Evolutionary conservation across 2,888 invertebrate species (phyloP), one percentile per base, ranked within the genome.

Genomic region (Lysandra bellargus): DNA sequence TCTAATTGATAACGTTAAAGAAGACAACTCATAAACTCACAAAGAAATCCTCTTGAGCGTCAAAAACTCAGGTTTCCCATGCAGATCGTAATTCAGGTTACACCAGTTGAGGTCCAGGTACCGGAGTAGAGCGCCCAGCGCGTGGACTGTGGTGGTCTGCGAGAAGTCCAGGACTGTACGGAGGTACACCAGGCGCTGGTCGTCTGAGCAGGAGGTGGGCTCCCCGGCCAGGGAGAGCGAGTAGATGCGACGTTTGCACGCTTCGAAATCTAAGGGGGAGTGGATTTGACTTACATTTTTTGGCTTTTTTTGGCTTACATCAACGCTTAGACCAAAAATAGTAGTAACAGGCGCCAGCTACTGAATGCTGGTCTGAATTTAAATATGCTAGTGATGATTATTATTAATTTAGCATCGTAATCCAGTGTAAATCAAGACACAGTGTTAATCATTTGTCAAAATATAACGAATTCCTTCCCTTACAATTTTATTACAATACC

Each of bases 81-180:
- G 86, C 87, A 94, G 86, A 90, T 95, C 94, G 85, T 94, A 89
- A 84, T 89, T 89, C 72, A 95, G 81, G 14, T 91, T 89, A 23
- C 94, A 91, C 96, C 96, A 96, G 86, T 96, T 95, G 78, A 95
- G 94, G 83, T 97, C 97, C 60, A 98, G 85, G 87, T 96, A 97
- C 84, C 96, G 95, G 33, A 98, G 89, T 69, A 98, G 89, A 0
- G 96, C 96, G 4, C 98, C 98, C 3, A 97, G 87, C 0, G 97
- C 96, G 85, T 97, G 95, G 4, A 97, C 94, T 80, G 96, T 96
- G 78, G 95, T 93, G 6, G 93, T 94, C 81, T 95, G 95, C 72
- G 95, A 94, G 85, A 97, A 96, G 88, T 97, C 96, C 0, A 97
- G 86, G 0, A 95, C 88, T 0, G 96, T 96, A 79, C 96, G 94